These are phyloP conservation scores for Enhydra lutris DNA, from an alignment of 2,113 vertebrate genomes.

Conservation along the genomic window DNA sequence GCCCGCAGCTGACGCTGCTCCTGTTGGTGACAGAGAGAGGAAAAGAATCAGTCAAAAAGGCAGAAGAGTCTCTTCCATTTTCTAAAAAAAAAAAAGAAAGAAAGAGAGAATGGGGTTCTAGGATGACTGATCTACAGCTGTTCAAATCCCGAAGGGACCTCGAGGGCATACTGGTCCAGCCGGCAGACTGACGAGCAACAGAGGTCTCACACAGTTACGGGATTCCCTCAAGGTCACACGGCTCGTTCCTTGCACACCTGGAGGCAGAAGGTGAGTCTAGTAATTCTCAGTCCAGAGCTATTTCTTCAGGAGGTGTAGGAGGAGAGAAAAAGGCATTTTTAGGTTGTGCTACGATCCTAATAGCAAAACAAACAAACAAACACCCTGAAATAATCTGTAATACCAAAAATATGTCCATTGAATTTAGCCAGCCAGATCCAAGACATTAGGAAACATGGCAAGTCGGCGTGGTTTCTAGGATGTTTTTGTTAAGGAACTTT, in stretches of 20 bases:
- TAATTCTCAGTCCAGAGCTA: neutral
- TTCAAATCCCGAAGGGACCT: neutral
- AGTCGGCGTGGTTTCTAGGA: neutral
- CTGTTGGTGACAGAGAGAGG: constrained; percentile 54
- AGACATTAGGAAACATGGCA: neutral
- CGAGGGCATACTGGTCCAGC: neutral
- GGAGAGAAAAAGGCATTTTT: neutral
- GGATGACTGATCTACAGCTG: neutral
- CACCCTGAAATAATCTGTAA: neutral
- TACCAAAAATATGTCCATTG: neutral
- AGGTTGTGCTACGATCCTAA: neutral
- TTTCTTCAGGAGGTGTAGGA: neutral
- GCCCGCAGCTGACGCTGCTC: constrained; percentile 74
- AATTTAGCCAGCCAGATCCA: neutral
- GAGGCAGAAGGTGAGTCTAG: neutral
- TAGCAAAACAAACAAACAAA: neutral
- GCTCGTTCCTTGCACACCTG: neutral
- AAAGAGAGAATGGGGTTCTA: too few relatives aligned
- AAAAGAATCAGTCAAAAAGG: neutral
- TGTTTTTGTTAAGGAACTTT: neutral
- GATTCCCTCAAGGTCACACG: neutral
- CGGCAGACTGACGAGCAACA: neutral
- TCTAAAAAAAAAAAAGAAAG: neutral
- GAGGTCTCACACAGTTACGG: neutral
- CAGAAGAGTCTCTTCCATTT: neutral